These are phyloP conservation scores for Gambusia affinis DNA, from an alignment of 2,113 vertebrate species.

Conservation along the genomic window DNA sequence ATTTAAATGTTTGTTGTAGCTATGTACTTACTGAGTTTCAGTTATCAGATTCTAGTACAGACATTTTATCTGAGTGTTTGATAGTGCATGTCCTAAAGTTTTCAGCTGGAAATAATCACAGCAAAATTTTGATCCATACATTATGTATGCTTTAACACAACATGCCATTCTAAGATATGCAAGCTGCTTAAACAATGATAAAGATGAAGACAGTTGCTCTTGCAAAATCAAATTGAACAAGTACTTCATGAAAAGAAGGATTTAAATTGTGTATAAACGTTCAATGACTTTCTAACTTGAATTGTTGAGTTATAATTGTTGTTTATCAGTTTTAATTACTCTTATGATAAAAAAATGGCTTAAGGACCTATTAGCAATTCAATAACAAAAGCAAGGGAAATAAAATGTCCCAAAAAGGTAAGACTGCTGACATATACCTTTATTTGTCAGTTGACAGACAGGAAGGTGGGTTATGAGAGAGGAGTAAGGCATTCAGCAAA, in stretches of 20 bases:
- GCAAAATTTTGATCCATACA: conserved; percentile 20
- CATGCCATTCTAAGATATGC: conserved; percentile 24
- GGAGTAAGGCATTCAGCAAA: too few species aligned
- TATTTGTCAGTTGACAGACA: too few species aligned
- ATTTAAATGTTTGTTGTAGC: conserved; percentile 65
- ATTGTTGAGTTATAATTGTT: background rate
- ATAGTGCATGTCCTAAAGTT: conserved; percentile 56
- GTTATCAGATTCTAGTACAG: conserved; percentile 48
- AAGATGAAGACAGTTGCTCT: conserved; percentile 26
- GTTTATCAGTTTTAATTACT: too few species aligned
- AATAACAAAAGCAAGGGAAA: too few species aligned
- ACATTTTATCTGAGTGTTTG: conserved; percentile 49
- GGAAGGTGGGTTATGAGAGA: too few species aligned
- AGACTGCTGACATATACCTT: too few species aligned
- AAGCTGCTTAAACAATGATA: conserved; percentile 50
- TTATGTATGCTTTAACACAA: conserved; percentile 21
- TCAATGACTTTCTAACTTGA: conserved; percentile 3
- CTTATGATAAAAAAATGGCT: too few species aligned
- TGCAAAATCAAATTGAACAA: conserved; percentile 50
- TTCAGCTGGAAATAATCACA: conserved; percentile 41
- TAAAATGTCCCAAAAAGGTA: too few species aligned
- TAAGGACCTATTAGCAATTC: too few species aligned
- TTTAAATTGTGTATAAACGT: conserved; percentile 18
- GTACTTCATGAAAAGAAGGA: background rate
- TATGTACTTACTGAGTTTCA: conserved; percentile 67